Base-by-base conservation (phyloP, 2,797 vertebrate species). In the Parotocinclus haroldoi region DNA sequence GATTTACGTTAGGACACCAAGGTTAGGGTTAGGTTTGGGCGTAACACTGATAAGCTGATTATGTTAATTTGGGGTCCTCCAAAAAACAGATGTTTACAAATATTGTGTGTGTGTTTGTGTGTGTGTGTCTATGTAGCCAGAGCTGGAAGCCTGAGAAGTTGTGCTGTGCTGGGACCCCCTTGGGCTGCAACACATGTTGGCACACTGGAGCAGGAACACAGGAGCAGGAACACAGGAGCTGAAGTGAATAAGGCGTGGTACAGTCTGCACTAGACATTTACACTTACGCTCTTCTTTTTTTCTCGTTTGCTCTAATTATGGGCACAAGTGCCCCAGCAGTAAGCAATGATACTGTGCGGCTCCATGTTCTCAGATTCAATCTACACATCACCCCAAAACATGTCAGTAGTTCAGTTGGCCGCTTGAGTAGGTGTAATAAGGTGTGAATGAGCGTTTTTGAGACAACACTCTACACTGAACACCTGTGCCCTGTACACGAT, bases 161-260 rank as follows among this genome's bases (percentile, higher is more conserved):
- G 19, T 77, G 76, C 57, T 60, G 76, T 79, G 83, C 76, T 82
- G 78, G 82, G 77, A 83, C 79, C 78, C 78, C 61, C 77, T 86
- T 88, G 88, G 88, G 86, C 82, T 68, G 51, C 68, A 76, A 71
- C 81, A 80, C 83, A 79, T 75, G 73, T 82, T 88, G 76, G 89
- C 77, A 66, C 78, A 79, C 77, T 76, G 66, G 80, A 80, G 80
- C 75, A 50, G 57, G 63, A 56, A 76, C 79, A 76, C 76, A 80
- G 77, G 75, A 71, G 69, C 76, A 50, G 57, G 63, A 56, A 76
- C 79, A 76, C 76, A 80, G 77, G 75, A 71, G 69, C 76, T 76
- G 56, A 79, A 78, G 76, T 85, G 79, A 86, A 90, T 86, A 87
- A 89, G 89, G 87, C 89, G 75, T 79, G 82, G 69, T 39, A 12